Evolutionary conservation across 1,140 invertebrate genomes (phyloP), one percentile per base, ranked within the genome.

Genomic region (Drosophila micromelanica): DNA sequence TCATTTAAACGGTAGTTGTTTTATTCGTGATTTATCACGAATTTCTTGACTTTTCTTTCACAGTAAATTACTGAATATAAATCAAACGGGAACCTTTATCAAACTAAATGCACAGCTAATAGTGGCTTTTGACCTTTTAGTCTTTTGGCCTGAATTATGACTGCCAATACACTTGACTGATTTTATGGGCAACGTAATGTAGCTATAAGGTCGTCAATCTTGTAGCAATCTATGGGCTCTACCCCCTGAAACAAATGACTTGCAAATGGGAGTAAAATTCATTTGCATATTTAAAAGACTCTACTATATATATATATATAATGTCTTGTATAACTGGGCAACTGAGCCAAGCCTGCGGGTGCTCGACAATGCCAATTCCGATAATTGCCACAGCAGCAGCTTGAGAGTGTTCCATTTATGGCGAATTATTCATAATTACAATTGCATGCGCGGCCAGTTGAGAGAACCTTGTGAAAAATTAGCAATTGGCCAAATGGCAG

Each of bases 401-500:
- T 52, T 4, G 49, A 52, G 30, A 52, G 49, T 40, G 78, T 78
- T 82, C 82, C 82, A 86, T 87, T 86, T 87, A 78, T 89, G 76
- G 69, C 68, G 40, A 87, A 87, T 87, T 87, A 87, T 87, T 87
- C 72, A 89, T 87, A 87, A 89, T 86, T 86, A 69, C 78, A 74
- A 78, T 87, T 76, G 81, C 82, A 77, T 72, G 32, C 32, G 32
- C 32, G 32, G 32, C 32, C 32, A 35, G 8, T 1, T 1, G 30
- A 35, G 49, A 15, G 49, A 35, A 35, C 46, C 12, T 48, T 48
- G 80, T 55, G 73, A 12, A 45, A 52, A 54, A 80, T 61, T 55
- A 77, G 40, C 67, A 56, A 68, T 30, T 62, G 52, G 60, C 42
- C 12, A 74, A 46, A 45, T 42, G 13, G 42, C 23, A 15, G 52